Conservation (phyloP, 2,888 invertebrate genomes). For the Cryptocheilus praepositus region DNA sequence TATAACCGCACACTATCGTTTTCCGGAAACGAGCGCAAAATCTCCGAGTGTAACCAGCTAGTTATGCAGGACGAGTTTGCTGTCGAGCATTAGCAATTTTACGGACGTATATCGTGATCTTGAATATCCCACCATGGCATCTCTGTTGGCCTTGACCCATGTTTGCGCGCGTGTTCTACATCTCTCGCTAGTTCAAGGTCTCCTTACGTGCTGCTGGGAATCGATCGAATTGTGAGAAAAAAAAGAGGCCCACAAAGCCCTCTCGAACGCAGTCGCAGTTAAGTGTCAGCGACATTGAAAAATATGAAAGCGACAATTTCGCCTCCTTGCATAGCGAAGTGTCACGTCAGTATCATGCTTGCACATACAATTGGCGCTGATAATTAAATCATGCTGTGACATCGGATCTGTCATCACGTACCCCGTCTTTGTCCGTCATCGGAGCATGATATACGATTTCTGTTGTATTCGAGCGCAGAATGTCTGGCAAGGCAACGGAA, state of each 20-base stretch:
- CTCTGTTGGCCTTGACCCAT: conserved; percentile 14
- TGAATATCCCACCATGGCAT: conserved; percentile 11
- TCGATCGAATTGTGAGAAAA: conserved; percentile 19
- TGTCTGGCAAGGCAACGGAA: conserved; percentile 31
- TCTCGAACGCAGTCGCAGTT: conserved; percentile 3
- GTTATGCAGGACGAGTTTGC: too few relatives aligned
- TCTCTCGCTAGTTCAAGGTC: conserved; percentile 39
- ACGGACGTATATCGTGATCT: too few relatives aligned
- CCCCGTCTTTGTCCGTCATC: conserved; percentile 7
- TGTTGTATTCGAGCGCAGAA: conserved; percentile 4
- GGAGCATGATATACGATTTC: too few relatives aligned
- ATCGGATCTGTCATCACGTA: conserved; percentile 3
- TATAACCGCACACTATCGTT: too few relatives aligned
- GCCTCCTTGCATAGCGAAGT: not conserved
- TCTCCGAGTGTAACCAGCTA: too few relatives aligned
- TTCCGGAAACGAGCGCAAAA: too few relatives aligned
- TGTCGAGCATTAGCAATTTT: too few relatives aligned
- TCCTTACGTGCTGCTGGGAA: not conserved
- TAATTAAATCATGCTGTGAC: not conserved
- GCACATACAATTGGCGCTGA: not conserved
- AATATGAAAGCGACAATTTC: conserved; percentile 1
- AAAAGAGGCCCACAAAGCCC: not conserved
- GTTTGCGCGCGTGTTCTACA: conserved; percentile 25
- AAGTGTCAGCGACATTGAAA: conserved; percentile 8
- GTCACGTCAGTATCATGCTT: too few relatives aligned